Evolutionary conservation across 1,140 invertebrate species (phyloP).

Genomic region (Micrasema longulum): DNA sequence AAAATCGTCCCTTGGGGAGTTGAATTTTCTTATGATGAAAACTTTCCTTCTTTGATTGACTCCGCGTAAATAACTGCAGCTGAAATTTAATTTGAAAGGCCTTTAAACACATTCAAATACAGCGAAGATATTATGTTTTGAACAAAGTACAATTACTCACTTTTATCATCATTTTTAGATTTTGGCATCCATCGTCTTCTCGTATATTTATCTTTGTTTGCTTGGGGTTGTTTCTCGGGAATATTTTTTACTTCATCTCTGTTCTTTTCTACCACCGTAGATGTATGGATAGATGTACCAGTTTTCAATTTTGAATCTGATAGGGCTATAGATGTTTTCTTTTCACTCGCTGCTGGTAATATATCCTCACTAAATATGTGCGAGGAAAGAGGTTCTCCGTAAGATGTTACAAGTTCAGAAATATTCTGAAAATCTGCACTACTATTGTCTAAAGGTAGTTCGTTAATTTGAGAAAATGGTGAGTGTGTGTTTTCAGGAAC

Average conservation of each 20-base stretch:
- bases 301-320: slow-evolving; percentile 20
- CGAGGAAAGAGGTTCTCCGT: slow-evolving; percentile 38
- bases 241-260: neutral
- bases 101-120: neutral
- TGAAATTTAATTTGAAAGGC: neutral
- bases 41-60: slow-evolving; percentile 3
- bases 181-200: slow-evolving; percentile 39
- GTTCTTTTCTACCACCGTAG: neutral
- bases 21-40: too few relatives aligned
- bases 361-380: slow-evolving; percentile 46
- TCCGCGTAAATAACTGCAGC: slow-evolving; percentile 16
- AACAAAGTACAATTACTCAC: slow-evolving; percentile 2
- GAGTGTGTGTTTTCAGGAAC: neutral
- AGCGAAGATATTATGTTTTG: neutral
- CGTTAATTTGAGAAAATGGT: neutral
- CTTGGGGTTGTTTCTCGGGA: too few relatives aligned
- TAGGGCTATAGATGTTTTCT: slow-evolving; percentile 9
- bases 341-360: slow-evolving; percentile 36
- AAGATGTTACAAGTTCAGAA: slow-evolving; percentile 43
- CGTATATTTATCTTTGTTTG: slow-evolving; percentile 21
- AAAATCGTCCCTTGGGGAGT: too few relatives aligned
- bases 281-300: neutral
- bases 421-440: slow-evolving; percentile 28
- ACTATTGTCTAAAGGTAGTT: slow-evolving; percentile 41
- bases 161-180: slow-evolving; percentile 21